Evolutionary conservation across 2,797 vertebrate species (phyloP), one percentile per base, ranked within the genome.

Genomic region (Halcyon leucocephala): DNA sequence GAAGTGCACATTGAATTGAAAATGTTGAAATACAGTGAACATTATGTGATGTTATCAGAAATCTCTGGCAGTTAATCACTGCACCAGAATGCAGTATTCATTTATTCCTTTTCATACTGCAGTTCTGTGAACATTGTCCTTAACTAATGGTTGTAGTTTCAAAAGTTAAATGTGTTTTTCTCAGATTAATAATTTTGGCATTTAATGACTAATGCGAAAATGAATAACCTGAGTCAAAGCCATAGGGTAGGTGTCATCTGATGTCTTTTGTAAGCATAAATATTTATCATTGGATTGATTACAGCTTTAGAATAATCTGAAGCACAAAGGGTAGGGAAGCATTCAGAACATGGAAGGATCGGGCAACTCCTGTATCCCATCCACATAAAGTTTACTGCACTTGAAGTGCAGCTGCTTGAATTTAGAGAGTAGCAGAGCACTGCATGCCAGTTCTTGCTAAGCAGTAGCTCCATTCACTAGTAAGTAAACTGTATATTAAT

Each of bases 111-210:
- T 31, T 22, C 76, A 9, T 86, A 52, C 73, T 69, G 52, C 48
- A 92, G 41, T 57, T n/a, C 79, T 96, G 71, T 92, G 94, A 96
- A 74, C 60, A 42, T 60, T 96, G 52, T 85, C 65, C 37, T 94
- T 97, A 97, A 93, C 65, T 94, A 95, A 92, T 58, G 39, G 52
- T 70, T 97, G 88, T 17, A 84, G 54, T 94, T 96, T 85, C 93
- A 67, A 90, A 87, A 84, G 54, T 95, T 95, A 22, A 89, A 85
- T 96, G 84, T 88, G 41, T 20, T 96, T 94, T 96, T 97, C 82
- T 95, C 73, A 96, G 89, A 88, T 96, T 71, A 96, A 67, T 96
- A 92, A 92, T 95, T 97, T 90, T 92, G 93, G 37, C n/a, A 76
- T 69, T 94, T 98, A 96, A 94, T 95, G 85, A 92, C 81, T 91